A percentile compares a stretch with the other conserved stretches of the same genome.
Conservation (phyloP, 64 coral and sea anemone species). For the Porites lutea region DNA sequence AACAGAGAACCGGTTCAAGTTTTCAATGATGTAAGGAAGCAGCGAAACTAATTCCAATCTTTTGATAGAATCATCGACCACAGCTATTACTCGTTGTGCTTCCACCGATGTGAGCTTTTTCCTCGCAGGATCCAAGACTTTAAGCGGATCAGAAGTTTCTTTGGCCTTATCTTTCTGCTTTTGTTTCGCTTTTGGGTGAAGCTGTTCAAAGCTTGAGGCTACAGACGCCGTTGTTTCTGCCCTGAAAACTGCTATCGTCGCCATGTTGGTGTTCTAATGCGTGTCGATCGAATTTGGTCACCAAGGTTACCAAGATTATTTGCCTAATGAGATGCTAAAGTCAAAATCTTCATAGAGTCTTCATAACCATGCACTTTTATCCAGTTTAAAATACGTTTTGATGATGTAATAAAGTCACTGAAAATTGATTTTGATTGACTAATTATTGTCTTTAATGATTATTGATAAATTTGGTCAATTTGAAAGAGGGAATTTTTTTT, state of each 20-base stretch:
- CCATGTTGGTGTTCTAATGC: constrained; percentile 58
- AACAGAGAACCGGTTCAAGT: constrained; percentile 87
- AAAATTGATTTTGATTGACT: too few relatives aligned
- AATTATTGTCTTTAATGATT: too few relatives aligned
- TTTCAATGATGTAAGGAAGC: constrained; percentile 89
- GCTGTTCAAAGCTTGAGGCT: constrained; percentile 89
- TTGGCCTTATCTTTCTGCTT: constrained; percentile 81
- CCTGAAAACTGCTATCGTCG: constrained; percentile 48
- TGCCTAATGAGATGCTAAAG: neutral
- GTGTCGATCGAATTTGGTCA: constrained; percentile 48
- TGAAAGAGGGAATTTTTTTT: too few relatives aligned
- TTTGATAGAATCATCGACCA: constrained; percentile 87
- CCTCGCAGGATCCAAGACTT: constrained; percentile 91
- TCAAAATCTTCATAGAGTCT: neutral
- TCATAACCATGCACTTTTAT: neutral
- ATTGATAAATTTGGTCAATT: too few relatives aligned
- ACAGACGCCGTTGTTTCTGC: constrained; percentile 89
- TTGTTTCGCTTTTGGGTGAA: constrained; percentile 72
- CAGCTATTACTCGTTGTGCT: constrained; percentile 90
- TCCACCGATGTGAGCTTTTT: constrained; percentile 99
- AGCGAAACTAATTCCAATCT: constrained; percentile 88
- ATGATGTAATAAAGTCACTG: too few relatives aligned
- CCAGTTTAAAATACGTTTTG: too few relatives aligned
- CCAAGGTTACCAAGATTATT: constrained; percentile 39
- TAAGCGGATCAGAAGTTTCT: constrained; percentile 85